phyloP scores from a whole-genome alignment of 1,140 invertebrate genomes.

The Drosophila subpulchrella region DNA sequence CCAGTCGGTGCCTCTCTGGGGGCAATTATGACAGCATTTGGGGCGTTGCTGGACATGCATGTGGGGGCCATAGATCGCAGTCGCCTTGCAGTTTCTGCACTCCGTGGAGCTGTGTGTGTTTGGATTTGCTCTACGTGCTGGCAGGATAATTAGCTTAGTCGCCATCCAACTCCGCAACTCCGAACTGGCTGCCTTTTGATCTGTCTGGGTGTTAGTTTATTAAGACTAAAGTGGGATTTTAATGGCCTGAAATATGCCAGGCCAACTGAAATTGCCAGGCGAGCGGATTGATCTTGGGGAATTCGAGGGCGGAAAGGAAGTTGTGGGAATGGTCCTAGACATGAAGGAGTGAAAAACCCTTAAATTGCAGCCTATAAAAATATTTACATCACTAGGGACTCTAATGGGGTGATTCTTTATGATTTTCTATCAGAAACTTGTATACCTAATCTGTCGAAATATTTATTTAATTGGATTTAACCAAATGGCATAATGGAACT shows the following conservation, averaged over 20 bases:
- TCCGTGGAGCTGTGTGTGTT: conserved; percentile 53
- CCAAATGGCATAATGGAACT: neutral
- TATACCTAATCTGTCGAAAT: too few species aligned
- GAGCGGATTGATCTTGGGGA: neutral
- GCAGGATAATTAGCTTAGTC: conserved; percentile 69
- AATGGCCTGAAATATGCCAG: conserved; percentile 67
- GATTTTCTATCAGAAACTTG: too few species aligned
- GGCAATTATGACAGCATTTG: conserved; percentile 76
- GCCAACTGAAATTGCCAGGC: conserved; percentile 23
- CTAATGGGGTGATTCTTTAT: neutral
- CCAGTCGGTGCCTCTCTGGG: conserved; percentile 28
- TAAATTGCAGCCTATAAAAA: neutral
- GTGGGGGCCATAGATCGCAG: conserved; percentile 75
- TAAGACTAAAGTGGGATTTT: conserved; percentile 62
- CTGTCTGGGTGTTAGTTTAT: conserved; percentile 76
- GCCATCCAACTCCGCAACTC: neutral
- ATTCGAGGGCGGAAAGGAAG: neutral
- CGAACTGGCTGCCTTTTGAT: conserved; percentile 33
- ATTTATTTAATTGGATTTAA: too few species aligned
- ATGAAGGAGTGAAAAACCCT: neutral
- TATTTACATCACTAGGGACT: neutral
- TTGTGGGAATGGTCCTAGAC: neutral
- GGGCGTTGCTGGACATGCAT: conserved; percentile 79
- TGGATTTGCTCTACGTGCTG: conserved; percentile 69
- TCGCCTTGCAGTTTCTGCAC: conserved; percentile 27